These are phyloP conservation scores for Habropoda laboriosa DNA, from an alignment of 1,140 invertebrate genomes.

Conservation along the genomic window DNA sequence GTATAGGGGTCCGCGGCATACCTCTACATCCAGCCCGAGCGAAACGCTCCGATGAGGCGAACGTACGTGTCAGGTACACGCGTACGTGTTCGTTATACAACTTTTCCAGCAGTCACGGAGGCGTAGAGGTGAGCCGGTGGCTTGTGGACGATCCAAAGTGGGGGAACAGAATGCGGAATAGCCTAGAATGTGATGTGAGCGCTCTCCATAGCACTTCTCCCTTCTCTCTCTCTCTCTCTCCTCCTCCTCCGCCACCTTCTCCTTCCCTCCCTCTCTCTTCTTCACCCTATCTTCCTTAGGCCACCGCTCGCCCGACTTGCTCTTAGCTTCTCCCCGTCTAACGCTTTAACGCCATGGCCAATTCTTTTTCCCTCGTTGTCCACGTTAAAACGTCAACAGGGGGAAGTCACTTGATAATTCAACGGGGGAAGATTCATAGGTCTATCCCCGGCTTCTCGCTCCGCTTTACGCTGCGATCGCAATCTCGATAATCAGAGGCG, in stretches of 20 bases:
- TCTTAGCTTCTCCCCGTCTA: neutral
- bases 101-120: slow-evolving; percentile 75
- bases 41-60: slow-evolving; percentile 33
- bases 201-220: slow-evolving; percentile 67
- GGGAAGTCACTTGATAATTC: too few relatives aligned
- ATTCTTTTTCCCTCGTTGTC: slow-evolving; percentile 10
- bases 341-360: neutral
- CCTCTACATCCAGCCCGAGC: neutral
- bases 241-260: neutral
- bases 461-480: too few relatives aligned
- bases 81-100: slow-evolving; percentile 72
- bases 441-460: too few relatives aligned
- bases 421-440: too few relatives aligned
- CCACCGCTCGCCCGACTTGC: slow-evolving; percentile 13
- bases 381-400: slow-evolving; percentile 41
- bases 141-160: slow-evolving; percentile 69
- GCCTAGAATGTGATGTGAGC: slow-evolving; percentile 82
- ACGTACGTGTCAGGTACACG: slow-evolving; percentile 60
- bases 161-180: slow-evolving; percentile 83
- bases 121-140: slow-evolving; percentile 75
- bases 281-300: neutral
- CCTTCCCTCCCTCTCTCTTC: slow-evolving; percentile 13
- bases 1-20: slow-evolving; percentile 7
- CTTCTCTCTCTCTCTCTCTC: slow-evolving; percentile 33
- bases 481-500: too few relatives aligned